A percentile compares a stretch with the other conserved stretches of the same genome.
Evolutionary conservation across 2,888 invertebrate genomes (phyloP).

Genomic region (Stegophylla sp.): DNA sequence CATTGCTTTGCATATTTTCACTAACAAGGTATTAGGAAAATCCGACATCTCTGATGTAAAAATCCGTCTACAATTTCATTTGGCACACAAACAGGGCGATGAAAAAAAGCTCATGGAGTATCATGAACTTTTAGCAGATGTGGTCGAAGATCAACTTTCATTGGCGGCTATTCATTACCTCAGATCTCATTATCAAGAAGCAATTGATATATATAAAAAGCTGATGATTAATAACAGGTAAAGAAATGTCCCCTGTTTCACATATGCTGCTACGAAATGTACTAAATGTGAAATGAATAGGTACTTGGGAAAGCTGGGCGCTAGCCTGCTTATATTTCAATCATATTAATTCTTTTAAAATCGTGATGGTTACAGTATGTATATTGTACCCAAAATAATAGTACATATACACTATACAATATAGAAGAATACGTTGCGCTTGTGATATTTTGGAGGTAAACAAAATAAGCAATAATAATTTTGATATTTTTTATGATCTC

Average conservation of each 20-base stretch:
- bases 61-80: slow-evolving; percentile 86
- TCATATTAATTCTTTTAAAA: no score
- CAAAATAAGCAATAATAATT: no score
- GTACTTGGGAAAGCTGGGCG: no score
- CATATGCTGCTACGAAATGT: no score
- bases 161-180: slow-evolving; percentile 95
- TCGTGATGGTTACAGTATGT: no score
- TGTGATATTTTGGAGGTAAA: no score
- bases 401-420: no score
- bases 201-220: slow-evolving; percentile 96
- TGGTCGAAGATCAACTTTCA: slow-evolving; percentile 92
- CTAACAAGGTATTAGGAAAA: slow-evolving; percentile 67
- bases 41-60: slow-evolving; percentile 73
- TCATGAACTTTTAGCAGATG: slow-evolving; percentile 84
- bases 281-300: no score
- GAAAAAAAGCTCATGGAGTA: slow-evolving; percentile 83
- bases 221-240: slow-evolving; percentile 90
- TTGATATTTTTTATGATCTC: no score
- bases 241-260: not conserved
- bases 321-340: no score
- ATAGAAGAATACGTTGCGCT: no score
- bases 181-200: slow-evolving; percentile 96
- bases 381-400: not conserved
- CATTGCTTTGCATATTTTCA: not conserved
- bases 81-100: slow-evolving; percentile 90